Evolutionary conservation across 23 tunicate genomes (phyloP).

Genomic region (Diplosoma virens): DNA sequence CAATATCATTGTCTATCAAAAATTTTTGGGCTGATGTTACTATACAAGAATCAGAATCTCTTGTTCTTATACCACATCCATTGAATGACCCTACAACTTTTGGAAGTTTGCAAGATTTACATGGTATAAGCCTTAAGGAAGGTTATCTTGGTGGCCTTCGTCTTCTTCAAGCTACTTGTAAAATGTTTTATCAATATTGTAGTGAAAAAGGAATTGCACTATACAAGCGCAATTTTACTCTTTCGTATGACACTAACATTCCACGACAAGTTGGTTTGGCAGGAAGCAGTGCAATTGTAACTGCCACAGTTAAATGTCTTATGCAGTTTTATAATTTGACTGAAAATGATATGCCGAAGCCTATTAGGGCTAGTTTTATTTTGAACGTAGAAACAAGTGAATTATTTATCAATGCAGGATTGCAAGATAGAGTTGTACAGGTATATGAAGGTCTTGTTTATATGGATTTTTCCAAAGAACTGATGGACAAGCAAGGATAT

Average conservation of each 20-base stretch:
- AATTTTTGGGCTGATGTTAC: slow-evolving; percentile 94
- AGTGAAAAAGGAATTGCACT: slow-evolving; percentile 80
- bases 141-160: slow-evolving; percentile 94
- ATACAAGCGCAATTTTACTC: slow-evolving; percentile 67
- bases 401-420: slow-evolving; percentile 86
- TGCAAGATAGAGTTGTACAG: slow-evolving; percentile 94
- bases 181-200: slow-evolving; percentile 88
- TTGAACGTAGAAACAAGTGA: slow-evolving; percentile 86
- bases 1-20: slow-evolving; percentile 82
- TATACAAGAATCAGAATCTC: slow-evolving; percentile 68
- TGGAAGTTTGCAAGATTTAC: slow-evolving; percentile 82
- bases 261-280: slow-evolving; percentile 97
- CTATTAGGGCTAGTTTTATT: slow-evolving; percentile 72
- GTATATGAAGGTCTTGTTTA: slow-evolving; percentile 85
- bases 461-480: slow-evolving; percentile 79
- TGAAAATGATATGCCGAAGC: slow-evolving; percentile 88
- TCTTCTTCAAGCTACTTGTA: slow-evolving; percentile 92
- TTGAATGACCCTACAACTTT: slow-evolving; percentile 93
- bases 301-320: slow-evolving; percentile 78
- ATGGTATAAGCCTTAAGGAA: slow-evolving; percentile 88
- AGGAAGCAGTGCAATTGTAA: slow-evolving; percentile 92
- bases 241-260: slow-evolving; percentile 88
- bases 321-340: slow-evolving; percentile 69
- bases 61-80: slow-evolving; percentile 77
- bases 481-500: slow-evolving; percentile 61